Conservation (phyloP, 2,888 invertebrate genomes). For the Drosophila histrio region DNA sequence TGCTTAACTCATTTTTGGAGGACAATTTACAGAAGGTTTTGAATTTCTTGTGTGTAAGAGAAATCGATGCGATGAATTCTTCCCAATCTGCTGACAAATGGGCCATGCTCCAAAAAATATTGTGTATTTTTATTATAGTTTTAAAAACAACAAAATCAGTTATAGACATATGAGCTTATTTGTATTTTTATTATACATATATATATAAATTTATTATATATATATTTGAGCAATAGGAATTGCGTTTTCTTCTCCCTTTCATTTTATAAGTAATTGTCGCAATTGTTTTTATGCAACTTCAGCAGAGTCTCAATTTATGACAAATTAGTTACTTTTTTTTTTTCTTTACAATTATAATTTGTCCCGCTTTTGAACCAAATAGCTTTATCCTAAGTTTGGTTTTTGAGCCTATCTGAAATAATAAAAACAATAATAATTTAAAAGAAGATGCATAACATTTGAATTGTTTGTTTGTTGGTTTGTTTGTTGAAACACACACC, state of each 20-base stretch:
- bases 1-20: slow-evolving; percentile 25
- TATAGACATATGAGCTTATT: neutral
- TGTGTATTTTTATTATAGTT: neutral
- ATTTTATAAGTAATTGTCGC: slow-evolving; percentile 19
- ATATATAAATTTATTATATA: neutral
- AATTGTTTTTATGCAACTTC: slow-evolving; percentile 78
- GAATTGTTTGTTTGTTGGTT: slow-evolving; percentile 67
- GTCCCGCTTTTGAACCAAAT: slow-evolving; percentile 45
- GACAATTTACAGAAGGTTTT: slow-evolving; percentile 81
- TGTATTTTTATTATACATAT: neutral
- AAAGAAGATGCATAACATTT: slow-evolving; percentile 50
- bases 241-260: slow-evolving; percentile 1
- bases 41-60: slow-evolving; percentile 58
- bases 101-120: neutral
- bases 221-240: neutral
- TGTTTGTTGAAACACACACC: slow-evolving; percentile 57
- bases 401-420: slow-evolving; percentile 33
- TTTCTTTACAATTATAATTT: slow-evolving; percentile 52
- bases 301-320: slow-evolving; percentile 61
- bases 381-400: slow-evolving; percentile 55
- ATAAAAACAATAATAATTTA: slow-evolving; percentile 24
- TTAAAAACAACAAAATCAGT: neutral
- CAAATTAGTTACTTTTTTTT: slow-evolving; percentile 37
- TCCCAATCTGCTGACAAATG: neutral
- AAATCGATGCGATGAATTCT: slow-evolving; percentile 81